These are phyloP conservation scores for Spizella passerina DNA, from an alignment of 2,797 vertebrate species.

Conservation along the genomic window DNA sequence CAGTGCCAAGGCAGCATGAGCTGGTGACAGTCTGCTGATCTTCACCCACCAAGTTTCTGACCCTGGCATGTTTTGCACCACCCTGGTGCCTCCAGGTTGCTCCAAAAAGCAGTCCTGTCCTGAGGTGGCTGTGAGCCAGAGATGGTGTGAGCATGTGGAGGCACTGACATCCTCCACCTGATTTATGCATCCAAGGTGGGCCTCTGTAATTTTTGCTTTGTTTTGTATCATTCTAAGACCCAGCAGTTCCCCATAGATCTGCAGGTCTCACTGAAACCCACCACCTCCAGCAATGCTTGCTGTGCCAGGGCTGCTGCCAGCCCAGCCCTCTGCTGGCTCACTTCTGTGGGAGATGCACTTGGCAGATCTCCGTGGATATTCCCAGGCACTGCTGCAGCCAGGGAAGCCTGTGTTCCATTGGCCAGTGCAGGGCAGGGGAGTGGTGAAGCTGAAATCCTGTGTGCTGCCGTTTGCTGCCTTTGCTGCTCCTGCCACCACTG, in stretches of 20 bases:
- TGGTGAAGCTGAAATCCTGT: rapidly evolving
- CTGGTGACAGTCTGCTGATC: neutral
- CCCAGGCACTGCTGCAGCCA: neutral
- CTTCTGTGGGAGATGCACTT: neutral
- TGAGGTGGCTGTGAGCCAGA: neutral
- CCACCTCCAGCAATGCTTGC: neutral
- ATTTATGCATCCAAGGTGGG: neutral
- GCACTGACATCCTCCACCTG: neutral
- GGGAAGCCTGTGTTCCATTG: rapidly evolving
- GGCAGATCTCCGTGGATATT: rapidly evolving
- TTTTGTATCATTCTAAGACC: neutral
- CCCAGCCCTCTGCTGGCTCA: neutral
- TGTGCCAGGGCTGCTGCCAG: neutral
- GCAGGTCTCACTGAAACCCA: neutral
- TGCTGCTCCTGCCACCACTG: rapidly evolving
- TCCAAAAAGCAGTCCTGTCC: neutral
- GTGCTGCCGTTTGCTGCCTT: neutral
- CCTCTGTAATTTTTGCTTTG: neutral
- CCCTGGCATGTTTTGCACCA: neutral
- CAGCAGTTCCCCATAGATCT: neutral
- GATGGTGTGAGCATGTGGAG: neutral
- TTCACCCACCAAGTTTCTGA: neutral
- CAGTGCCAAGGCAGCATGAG: neutral
- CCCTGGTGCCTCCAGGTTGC: neutral
- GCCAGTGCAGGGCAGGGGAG: neutral